Conservation (phyloP, 2,113 vertebrate species). For the Tetrao urogallus region DNA sequence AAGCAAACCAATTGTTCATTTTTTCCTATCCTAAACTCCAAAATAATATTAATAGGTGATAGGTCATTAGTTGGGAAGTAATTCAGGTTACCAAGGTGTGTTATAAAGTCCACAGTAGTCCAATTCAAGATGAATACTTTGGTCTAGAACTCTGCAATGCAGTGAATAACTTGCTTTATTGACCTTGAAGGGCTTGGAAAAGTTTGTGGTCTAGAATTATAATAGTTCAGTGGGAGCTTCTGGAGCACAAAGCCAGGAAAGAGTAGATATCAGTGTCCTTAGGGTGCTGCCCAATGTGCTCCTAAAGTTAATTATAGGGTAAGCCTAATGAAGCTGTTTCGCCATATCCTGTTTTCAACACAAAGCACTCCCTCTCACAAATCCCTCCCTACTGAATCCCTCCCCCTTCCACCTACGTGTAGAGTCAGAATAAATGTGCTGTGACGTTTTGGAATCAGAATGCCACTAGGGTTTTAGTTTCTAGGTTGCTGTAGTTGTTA, state of each 20-base stretch:
- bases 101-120: neutral
- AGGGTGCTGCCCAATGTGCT: constrained; percentile 36
- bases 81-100: neutral
- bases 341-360: neutral
- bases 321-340: constrained; percentile 9
- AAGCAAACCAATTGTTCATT: neutral
- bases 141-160: neutral
- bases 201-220: neutral
- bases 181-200: neutral
- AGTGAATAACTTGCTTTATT: neutral
- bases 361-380: neutral
- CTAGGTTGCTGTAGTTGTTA: neutral
- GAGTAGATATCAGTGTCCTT: constrained; percentile 37
- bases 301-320: constrained; percentile 55
- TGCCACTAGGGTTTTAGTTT: neutral
- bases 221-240: neutral
- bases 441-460: neutral
- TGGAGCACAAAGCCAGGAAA: neutral
- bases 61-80: neutral
- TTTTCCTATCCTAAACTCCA: neutral
- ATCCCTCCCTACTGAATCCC: neutral
- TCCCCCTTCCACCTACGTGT: neutral
- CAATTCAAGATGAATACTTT: neutral
- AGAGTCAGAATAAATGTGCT: constrained; percentile 14
- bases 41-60: neutral